phyloP scores from a whole-genome alignment of 2,797 vertebrate species.

The Gymnoscopelus microlampas region DNA sequence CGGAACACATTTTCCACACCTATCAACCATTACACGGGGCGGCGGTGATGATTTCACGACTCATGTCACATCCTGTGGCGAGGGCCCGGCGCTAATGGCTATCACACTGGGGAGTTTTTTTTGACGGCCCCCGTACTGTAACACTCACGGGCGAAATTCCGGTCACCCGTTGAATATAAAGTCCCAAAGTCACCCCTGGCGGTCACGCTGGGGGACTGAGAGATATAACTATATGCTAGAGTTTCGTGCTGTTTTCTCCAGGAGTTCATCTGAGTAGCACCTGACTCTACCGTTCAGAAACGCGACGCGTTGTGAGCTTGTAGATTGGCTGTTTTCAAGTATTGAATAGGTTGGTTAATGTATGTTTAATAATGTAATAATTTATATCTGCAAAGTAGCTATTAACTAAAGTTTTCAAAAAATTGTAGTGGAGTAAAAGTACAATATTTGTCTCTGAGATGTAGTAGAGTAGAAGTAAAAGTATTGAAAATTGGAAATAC shows the following conservation, averaged over 20 bases:
- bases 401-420: too few species aligned
- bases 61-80: conserved; percentile 48
- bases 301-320: too few species aligned
- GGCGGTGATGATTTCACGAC: conserved; percentile 59
- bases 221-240: conserved; percentile 17
- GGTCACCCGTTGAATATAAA: conserved; percentile 14
- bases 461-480: too few species aligned
- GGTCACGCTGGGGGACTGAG: conserved; percentile 40
- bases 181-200: conserved; percentile 41
- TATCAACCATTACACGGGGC: conserved; percentile 36
- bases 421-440: too few species aligned
- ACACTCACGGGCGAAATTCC: conserved; percentile 21
- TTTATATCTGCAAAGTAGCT: too few species aligned
- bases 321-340: too few species aligned
- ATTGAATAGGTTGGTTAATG: too few species aligned
- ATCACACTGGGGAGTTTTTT: conserved; percentile 54
- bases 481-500: too few species aligned
- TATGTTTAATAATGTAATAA: too few species aligned
- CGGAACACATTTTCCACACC: conserved; percentile 60
- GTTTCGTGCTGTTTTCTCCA: conserved; percentile 52
- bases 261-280: conserved; percentile 60
- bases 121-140: conserved; percentile 45
- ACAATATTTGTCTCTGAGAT: too few species aligned
- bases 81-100: conserved; percentile 64
- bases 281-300: not conserved